Conservation (phyloP, 1,140 invertebrate genomes). For the Steinernema khuongi region DNA sequence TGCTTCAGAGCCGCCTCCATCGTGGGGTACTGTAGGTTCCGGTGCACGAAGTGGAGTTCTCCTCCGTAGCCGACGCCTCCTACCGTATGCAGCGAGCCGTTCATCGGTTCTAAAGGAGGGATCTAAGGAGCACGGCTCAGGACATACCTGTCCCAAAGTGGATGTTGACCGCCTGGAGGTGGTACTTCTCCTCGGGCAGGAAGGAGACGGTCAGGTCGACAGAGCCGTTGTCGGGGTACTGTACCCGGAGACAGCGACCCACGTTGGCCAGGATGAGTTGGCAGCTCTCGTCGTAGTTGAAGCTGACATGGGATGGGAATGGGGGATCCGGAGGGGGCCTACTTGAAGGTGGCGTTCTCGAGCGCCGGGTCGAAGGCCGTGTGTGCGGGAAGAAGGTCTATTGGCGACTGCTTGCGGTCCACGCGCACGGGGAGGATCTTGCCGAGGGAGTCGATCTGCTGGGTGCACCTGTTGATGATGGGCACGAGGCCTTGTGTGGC, state of each 20-base stretch:
- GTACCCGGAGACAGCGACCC: slow-evolving; percentile 42
- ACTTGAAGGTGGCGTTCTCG: slow-evolving; percentile 53
- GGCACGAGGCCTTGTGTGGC: neutral
- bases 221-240: slow-evolving; percentile 37
- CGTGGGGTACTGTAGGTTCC: slow-evolving; percentile 52
- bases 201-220: slow-evolving; percentile 45
- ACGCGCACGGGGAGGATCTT: slow-evolving; percentile 50
- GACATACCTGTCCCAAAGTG: slow-evolving; percentile 50
- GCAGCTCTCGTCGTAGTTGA: slow-evolving; percentile 49
- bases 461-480: slow-evolving; percentile 8
- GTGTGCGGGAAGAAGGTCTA: slow-evolving; percentile 50
- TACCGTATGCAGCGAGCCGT: slow-evolving; percentile 55
- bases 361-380: slow-evolving; percentile 55
- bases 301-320: slow-evolving; percentile 24
- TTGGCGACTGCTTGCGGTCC: slow-evolving; percentile 55
- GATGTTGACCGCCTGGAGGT: slow-evolving; percentile 51
- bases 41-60: slow-evolving; percentile 53
- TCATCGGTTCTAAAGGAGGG: slow-evolving; percentile 51
- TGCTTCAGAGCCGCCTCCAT: slow-evolving; percentile 51
- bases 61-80: slow-evolving; percentile 58
- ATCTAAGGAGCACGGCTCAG: neutral
- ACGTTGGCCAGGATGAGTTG: slow-evolving; percentile 45
- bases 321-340: neutral
- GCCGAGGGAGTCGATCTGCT: slow-evolving; percentile 45
- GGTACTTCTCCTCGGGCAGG: slow-evolving; percentile 53